Evolutionary conservation across 2,888 invertebrate genomes (phyloP).

Genomic region (Gnatocerus cornutus): DNA sequence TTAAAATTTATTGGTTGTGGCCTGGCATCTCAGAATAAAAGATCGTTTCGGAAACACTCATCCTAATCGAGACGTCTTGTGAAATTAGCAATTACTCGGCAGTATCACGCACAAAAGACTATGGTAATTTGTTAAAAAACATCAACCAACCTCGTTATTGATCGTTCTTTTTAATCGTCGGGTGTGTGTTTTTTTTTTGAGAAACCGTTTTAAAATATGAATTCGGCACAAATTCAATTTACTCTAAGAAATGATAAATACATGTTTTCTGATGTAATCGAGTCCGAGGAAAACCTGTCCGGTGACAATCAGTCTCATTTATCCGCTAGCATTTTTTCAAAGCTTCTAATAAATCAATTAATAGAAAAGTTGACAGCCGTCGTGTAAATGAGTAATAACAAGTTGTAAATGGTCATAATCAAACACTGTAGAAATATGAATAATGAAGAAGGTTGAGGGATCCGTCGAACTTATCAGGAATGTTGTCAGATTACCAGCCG

Average conservation of each 20-base stretch:
- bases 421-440: slow-evolving; percentile 59
- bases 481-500: slow-evolving; percentile 65
- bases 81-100: slow-evolving; percentile 33
- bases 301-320: slow-evolving; percentile 42
- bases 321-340: slow-evolving; percentile 26
- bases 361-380: slow-evolving; percentile 57
- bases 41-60: slow-evolving; percentile 19
- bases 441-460: slow-evolving; percentile 63
- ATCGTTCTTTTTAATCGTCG: slow-evolving; percentile 12
- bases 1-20: too few relatives aligned
- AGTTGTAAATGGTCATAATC: slow-evolving; percentile 59
- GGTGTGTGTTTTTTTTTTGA: slow-evolving; percentile 1
- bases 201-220: slow-evolving; percentile 6
- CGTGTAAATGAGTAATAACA: slow-evolving; percentile 55
- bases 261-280: slow-evolving; percentile 23
- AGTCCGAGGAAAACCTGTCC: slow-evolving; percentile 43
- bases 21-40: background rate
- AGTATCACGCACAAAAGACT: slow-evolving; percentile 25
- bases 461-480: slow-evolving; percentile 65
- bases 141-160: slow-evolving; percentile 15
- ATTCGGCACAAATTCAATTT: slow-evolving; percentile 17
- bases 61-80: slow-evolving; percentile 30
- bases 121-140: slow-evolving; percentile 32
- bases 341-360: slow-evolving; percentile 51
- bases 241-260: slow-evolving; percentile 20